A percentile compares a stretch with the other conserved stretches of the same genome.
Evolutionary conservation across 2,888 invertebrate genomes (phyloP).

Genomic region (Melolontha melolontha): DNA sequence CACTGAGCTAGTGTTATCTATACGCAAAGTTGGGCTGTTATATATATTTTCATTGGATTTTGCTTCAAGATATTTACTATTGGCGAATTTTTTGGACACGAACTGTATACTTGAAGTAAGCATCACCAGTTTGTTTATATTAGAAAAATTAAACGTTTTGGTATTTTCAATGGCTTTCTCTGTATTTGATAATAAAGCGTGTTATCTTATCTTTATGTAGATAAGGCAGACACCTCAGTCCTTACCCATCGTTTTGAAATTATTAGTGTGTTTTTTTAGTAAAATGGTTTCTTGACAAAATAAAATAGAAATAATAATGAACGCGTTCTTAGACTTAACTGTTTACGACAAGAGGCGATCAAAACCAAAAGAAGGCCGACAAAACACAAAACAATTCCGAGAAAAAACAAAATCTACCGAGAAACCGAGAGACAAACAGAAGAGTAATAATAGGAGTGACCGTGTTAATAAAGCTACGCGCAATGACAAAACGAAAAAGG

Average conservation of each 20-base stretch:
- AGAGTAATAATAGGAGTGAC: constrained; percentile 10
- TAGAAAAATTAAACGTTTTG: no score
- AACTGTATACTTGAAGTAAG: no score
- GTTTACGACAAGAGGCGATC: constrained; percentile 18
- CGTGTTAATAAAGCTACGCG: constrained; percentile 5
- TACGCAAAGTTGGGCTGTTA: no score
- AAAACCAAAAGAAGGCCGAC: constrained; percentile 14
- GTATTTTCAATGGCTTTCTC: no score
- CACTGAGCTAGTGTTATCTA: no score
- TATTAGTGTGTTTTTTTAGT: constrained; percentile 15
- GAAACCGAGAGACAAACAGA: constrained; percentile 16
- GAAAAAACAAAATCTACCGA: constrained; percentile 22
- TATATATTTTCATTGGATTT: no score
- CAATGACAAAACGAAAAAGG: constrained; percentile 7
- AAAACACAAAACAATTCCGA: background rate
- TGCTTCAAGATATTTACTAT: no score
- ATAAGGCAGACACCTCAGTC: constrained; percentile 24
- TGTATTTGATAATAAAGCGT: no score
- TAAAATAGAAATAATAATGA: constrained; percentile 15
- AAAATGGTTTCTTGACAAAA: constrained; percentile 22
- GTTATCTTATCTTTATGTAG: constrained; percentile 25
- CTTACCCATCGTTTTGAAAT: constrained; percentile 2
- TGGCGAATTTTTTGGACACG: no score
- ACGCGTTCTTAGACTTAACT: constrained; percentile 21
- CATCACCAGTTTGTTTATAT: no score